A percentile compares a stretch with the other conserved stretches of the same genome.
These are phyloP conservation scores for Crax fasciolata DNA, from an alignment of 2,797 vertebrate genomes.

Conservation along the genomic window DNA sequence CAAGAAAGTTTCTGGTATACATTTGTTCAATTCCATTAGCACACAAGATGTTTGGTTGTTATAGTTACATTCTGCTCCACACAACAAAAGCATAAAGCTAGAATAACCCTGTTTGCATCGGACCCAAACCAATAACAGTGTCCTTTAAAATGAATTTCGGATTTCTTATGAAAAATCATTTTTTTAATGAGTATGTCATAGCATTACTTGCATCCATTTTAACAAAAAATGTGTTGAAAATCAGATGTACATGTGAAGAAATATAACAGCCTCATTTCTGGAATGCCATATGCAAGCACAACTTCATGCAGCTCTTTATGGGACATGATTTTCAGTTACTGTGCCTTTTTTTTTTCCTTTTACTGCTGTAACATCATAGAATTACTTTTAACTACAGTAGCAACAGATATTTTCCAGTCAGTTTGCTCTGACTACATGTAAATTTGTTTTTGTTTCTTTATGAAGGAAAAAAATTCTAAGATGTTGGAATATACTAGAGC, in stretches of 20 bases:
- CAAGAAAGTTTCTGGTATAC: conserved; percentile 14
- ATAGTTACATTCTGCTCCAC: background rate
- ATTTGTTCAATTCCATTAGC: conserved; percentile 42
- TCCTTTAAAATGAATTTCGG: conserved; percentile 26
- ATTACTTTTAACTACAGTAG: background rate
- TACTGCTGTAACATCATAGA: background rate
- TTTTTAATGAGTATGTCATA: background rate
- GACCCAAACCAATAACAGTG: background rate
- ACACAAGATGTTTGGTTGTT: background rate
- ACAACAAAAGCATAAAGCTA: background rate
- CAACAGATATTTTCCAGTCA: background rate
- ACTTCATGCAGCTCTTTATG: background rate
- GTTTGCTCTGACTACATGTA: background rate
- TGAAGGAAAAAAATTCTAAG: background rate
- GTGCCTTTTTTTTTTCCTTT: conserved; percentile 2
- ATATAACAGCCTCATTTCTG: background rate
- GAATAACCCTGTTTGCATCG: background rate
- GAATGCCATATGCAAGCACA: background rate
- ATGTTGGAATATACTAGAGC: background rate
- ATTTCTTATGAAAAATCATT: conserved; percentile 3
- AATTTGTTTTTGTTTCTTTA: background rate
- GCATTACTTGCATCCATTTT: background rate
- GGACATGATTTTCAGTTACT: background rate
- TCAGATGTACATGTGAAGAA: background rate
- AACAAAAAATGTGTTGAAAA: conserved; percentile 6